Evolutionary conservation across 2,888 invertebrate genomes (phyloP).

Genomic region (Netelia inedita): DNA sequence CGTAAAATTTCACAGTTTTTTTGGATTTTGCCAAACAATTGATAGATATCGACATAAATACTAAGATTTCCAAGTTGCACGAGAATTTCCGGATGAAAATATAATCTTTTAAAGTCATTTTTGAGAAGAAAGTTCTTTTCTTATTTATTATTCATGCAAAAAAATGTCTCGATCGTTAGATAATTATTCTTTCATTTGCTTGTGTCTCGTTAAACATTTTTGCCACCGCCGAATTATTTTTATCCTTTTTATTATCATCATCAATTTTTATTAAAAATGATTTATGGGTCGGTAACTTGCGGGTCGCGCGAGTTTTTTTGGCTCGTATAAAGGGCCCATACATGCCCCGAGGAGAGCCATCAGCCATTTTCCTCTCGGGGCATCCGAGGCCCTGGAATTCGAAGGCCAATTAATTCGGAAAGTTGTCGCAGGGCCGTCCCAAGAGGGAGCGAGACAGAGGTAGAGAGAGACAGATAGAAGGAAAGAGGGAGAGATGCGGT

Average conservation of each 20-base stretch:
- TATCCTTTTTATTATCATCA: neutral
- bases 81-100: too few species aligned
- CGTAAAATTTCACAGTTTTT: too few species aligned
- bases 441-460: conserved; percentile 39
- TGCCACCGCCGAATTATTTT: conserved; percentile 1
- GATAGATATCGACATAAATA: too few species aligned
- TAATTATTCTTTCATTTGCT: conserved; percentile 6
- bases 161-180: neutral
- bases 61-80: too few species aligned
- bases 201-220: conserved; percentile 12
- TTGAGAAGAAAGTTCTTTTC: too few species aligned
- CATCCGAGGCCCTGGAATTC: conserved; percentile 68
- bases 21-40: too few species aligned
- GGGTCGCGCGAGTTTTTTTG: conserved; percentile 47
- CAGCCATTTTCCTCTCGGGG: conserved; percentile 64
- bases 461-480: conserved; percentile 45
- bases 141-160: neutral
- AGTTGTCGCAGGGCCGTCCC: conserved; percentile 66
- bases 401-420: conserved; percentile 73
- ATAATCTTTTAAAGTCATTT: too few species aligned
- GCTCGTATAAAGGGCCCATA: conserved; percentile 40
- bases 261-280: conserved; percentile 44
- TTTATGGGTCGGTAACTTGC: conserved; percentile 43
- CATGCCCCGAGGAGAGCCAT: conserved; percentile 49
- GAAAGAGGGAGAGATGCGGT: conserved; percentile 29